Base-by-base conservation (phyloP, 1,140 invertebrate genomes). In the Marisa cornuarietis region DNA sequence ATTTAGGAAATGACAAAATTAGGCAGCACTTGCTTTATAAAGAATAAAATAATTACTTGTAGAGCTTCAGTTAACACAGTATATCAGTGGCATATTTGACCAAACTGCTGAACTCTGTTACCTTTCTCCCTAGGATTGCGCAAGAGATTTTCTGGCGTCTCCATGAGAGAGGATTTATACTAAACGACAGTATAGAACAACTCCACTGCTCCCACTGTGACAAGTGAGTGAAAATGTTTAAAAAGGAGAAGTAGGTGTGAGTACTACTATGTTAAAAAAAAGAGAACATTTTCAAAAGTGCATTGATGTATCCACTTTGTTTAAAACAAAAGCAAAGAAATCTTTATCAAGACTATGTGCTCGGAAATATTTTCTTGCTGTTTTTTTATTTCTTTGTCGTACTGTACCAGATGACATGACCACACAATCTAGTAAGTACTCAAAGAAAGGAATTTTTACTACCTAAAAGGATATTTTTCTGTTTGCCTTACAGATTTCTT, bases 141-240 rank as follows among this genome's bases (percentile, higher is more conserved):
- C 94, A 94, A 91, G 93, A 95, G 69, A 94, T 99, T 82, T 99
- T 99, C 90, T 91, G 94, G 78, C 94, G 94, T 86, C 92, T 99
- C 49, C 93, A 96, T 85, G 93, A 95, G 22, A 95, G 96, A 88
- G 96, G 96, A 0, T 98, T 95, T 85, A 94, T 99, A 54, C 92
- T 94, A 52, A 94, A 94, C 26, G 94, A 98, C 84, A 93, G 94
- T 0, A 94, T 99, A 0, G 97, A 99, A 82, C 99, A 99, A 90
- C 92, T 99, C 63, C 93, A 95, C 51, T 99, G 99, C 90, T 93
- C 95, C 84, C 94, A 94, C 73, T 99, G 98, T 90, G 91, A 97
- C 86, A 94, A 95, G 88, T 97, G 85, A 84, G 83, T 79, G 8
- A 4, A 2, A 42, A 18, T 31, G 5, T n/a, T 49, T 9, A 52